phyloP scores from a whole-genome alignment of 2,113 vertebrate genomes.

The Ciconia maguari region DNA sequence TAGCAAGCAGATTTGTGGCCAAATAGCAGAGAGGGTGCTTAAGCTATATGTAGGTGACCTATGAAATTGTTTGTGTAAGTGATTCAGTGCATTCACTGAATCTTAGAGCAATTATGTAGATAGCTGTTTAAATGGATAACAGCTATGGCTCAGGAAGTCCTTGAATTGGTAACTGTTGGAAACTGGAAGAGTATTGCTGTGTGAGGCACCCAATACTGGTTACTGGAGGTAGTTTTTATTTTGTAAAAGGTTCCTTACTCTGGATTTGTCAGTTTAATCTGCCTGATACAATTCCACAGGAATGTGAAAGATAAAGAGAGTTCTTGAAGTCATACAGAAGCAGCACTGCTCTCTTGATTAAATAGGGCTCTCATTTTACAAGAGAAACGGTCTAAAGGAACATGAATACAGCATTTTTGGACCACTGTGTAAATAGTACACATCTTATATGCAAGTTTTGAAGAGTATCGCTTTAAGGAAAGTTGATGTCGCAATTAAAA shows the following conservation, averaged over 20 bases:
- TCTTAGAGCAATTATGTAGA: background rate
- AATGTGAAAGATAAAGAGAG: background rate
- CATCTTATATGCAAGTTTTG: background rate
- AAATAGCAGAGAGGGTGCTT: background rate
- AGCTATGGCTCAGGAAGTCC: background rate
- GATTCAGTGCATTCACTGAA: no score
- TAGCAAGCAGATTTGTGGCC: background rate
- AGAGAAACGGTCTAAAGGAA: background rate
- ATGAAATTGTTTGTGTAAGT: background rate
- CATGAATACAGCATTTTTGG: background rate
- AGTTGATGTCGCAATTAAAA: background rate
- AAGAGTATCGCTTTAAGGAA: background rate
- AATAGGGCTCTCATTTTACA: background rate
- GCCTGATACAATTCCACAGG: background rate
- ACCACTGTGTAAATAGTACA: background rate
- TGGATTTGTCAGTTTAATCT: background rate
- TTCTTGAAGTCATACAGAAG: background rate
- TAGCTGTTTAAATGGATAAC: background rate
- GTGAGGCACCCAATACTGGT: background rate
- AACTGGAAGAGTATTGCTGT: background rate
- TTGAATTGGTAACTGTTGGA: background rate
- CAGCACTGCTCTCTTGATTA: background rate
- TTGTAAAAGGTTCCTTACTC: background rate
- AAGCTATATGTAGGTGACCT: background rate
- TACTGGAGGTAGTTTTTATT: background rate